Conservation (phyloP, 2,888 invertebrate species). For the Heteromyza rotundicornis region DNA sequence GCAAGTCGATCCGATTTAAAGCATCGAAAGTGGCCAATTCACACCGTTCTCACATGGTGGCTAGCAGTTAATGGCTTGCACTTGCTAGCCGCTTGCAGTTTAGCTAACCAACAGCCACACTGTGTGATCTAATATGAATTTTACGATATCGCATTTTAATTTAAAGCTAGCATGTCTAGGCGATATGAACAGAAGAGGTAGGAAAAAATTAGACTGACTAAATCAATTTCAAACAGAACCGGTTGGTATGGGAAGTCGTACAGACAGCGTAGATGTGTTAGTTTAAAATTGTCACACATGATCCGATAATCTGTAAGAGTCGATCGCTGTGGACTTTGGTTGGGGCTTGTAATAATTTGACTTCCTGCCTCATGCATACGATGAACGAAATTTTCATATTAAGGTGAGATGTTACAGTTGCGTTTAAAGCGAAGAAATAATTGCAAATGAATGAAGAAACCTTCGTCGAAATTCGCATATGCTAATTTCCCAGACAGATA, state of each 20-base stretch:
- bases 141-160: too few relatives aligned
- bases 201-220: too few relatives aligned
- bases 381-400: too few relatives aligned
- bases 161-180: not conserved
- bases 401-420: too few relatives aligned
- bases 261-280: slow-evolving; percentile 33
- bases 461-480: not conserved
- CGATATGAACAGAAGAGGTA: too few relatives aligned
- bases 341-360: too few relatives aligned
- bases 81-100: too few relatives aligned
- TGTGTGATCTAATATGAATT: slow-evolving; percentile 1
- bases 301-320: slow-evolving; percentile 27
- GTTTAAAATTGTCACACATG: not conserved
- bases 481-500: not conserved
- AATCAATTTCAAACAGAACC: too few relatives aligned
- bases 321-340: not conserved
- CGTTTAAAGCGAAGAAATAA: too few relatives aligned
- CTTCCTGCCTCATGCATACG: not conserved
- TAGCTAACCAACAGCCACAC: too few relatives aligned
- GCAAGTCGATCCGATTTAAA: slow-evolving; percentile 10
- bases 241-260: slow-evolving; percentile 46
- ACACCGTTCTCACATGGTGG: not conserved
- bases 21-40: not conserved
- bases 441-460: not conserved
- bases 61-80: too few relatives aligned